Percentiles rank a stretch among this genome's conserved stretches.
These are phyloP conservation scores for Crematogaster levior DNA, from an alignment of 2,888 invertebrate species.

Conservation along the genomic window DNA sequence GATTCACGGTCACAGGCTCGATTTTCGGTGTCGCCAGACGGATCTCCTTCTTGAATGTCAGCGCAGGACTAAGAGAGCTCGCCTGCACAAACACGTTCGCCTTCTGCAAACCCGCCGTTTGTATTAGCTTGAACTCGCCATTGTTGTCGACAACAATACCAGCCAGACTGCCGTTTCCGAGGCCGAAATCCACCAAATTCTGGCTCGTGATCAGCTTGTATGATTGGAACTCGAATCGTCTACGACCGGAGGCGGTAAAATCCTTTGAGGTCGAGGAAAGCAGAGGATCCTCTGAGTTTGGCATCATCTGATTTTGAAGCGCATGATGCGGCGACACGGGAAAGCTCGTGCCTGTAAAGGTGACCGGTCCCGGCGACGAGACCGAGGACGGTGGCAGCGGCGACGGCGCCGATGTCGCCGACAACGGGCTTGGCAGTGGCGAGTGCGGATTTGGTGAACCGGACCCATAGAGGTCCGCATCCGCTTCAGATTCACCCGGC, in stretches of 20 bases:
- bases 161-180: conserved; percentile 87
- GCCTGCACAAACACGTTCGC: conserved; percentile 83
- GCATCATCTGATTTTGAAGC: conserved; percentile 93
- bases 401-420: conserved; percentile 88
- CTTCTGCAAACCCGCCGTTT: conserved; percentile 86
- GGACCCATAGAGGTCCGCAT: conserved; percentile 85
- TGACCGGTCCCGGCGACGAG: conserved; percentile 82
- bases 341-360: conserved; percentile 82
- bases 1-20: conserved; percentile 77
- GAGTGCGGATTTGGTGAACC: conserved; percentile 86
- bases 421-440: conserved; percentile 89
- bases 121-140: conserved; percentile 88
- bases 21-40: conserved; percentile 80
- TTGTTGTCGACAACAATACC: conserved; percentile 88
- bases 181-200: conserved; percentile 87
- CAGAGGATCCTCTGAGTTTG: conserved; percentile 94
- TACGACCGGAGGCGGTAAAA: conserved; percentile 86
- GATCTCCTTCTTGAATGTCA: conserved; percentile 83
- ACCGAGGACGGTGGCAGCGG: conserved; percentile 85
- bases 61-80: conserved; percentile 80
- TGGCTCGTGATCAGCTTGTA: conserved; percentile 87
- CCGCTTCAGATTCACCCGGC: conserved; percentile 90
- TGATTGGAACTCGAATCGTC: conserved; percentile 88
- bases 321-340: conserved; percentile 86
- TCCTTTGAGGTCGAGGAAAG: conserved; percentile 94